phyloP scores from a whole-genome alignment of 37 sponge, comb jelly and placozoan genomes.

The Tethya wilhelma region DNA sequence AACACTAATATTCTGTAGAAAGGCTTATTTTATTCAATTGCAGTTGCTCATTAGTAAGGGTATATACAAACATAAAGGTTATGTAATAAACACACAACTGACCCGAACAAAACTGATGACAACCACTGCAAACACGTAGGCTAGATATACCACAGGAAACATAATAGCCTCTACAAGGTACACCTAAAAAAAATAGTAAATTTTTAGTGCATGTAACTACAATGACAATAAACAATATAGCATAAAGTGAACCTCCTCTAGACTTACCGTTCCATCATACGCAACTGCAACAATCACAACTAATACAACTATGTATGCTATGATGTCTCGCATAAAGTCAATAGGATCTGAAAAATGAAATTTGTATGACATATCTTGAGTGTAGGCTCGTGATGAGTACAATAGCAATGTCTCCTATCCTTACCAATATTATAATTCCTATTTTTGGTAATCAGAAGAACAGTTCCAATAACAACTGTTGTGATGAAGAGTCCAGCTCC shows the following conservation, averaged over 20 bases:
- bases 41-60: background rate
- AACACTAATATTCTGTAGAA: too few relatives aligned
- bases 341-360: conserved; percentile 37
- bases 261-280: conserved; percentile 58
- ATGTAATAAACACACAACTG: background rate
- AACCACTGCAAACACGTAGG: conserved; percentile 56
- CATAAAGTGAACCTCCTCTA: background rate
- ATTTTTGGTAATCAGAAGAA: conserved; percentile 29
- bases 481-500: conserved; percentile 81
- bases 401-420: background rate
- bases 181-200: conserved; percentile 48
- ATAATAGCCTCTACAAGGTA: conserved; percentile 52
- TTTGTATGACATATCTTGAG: too few relatives aligned
- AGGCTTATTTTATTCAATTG: too few relatives aligned
- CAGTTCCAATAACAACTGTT: conserved; percentile 70
- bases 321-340: conserved; percentile 59
- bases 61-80: background rate
- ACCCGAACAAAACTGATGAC: conserved; percentile 15
- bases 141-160: conserved; percentile 54
- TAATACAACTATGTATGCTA: conserved; percentile 70
- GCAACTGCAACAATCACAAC: conserved; percentile 53
- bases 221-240: too few relatives aligned
- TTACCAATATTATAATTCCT: conserved; percentile 50
- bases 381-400: too few relatives aligned
- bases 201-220: too few relatives aligned